Conservation (phyloP, 2,113 vertebrate species). For the Haliaeetus leucogaster region DNA sequence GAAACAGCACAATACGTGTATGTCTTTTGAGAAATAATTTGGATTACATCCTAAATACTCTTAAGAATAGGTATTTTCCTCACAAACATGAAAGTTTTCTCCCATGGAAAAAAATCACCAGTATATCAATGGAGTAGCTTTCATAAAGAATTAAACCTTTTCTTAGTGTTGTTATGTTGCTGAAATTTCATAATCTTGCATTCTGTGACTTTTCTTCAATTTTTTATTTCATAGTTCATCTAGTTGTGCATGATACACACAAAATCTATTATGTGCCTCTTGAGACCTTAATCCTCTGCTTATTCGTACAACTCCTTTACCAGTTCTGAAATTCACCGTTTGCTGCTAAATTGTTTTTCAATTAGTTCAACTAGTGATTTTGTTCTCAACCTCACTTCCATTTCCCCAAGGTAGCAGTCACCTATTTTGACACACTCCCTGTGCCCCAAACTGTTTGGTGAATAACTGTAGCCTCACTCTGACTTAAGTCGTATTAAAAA, state of each 20-base stretch:
- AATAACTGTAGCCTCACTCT: background rate
- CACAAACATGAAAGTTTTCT: background rate
- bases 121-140: background rate
- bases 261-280: background rate
- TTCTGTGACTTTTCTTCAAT: background rate
- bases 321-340: background rate
- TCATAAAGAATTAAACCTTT: background rate
- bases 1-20: background rate
- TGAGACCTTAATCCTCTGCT: background rate
- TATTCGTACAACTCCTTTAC: background rate
- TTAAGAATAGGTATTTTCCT: background rate
- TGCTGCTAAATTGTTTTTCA: background rate
- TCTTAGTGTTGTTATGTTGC: background rate
- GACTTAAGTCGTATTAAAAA: background rate
- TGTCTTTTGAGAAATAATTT: background rate
- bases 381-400: background rate
- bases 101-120: background rate
- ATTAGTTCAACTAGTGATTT: background rate
- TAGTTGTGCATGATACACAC: background rate
- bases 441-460: background rate
- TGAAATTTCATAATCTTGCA: background rate
- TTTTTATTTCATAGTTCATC: background rate
- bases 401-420: background rate
- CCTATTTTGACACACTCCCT: background rate
- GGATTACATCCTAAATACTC: background rate